Percentiles rank a stretch among this genome's conserved stretches.
These are phyloP conservation scores for Hydrocynus forskahlii DNA, from an alignment of 2,797 vertebrate species.

Conservation along the genomic window DNA sequence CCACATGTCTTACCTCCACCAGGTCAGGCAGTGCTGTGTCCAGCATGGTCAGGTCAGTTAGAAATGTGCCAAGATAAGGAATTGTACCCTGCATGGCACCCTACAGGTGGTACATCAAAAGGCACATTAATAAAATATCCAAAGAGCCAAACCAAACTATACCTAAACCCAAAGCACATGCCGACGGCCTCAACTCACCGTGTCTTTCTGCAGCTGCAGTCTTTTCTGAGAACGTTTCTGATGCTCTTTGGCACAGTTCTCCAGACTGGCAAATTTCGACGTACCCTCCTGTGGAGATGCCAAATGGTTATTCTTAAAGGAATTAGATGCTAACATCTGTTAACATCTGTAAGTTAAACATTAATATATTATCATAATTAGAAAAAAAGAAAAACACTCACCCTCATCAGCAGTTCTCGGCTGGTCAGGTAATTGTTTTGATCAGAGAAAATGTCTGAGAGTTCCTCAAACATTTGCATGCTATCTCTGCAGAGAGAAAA, in stretches of 20 bases:
- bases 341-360: neutral
- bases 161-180: neutral
- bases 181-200: conserved; percentile 73
- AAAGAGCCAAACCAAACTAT: neutral
- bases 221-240: conserved; percentile 92
- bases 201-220: conserved; percentile 90
- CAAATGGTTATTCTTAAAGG: neutral
- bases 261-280: conserved; percentile 93
- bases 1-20: conserved; percentile 79
- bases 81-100: conserved; percentile 95
- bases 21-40: conserved; percentile 91
- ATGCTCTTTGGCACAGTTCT: conserved; percentile 92
- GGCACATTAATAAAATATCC: neutral
- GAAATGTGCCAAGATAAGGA: conserved; percentile 92
- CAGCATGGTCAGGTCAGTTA: conserved; percentile 94
- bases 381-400: conserved; percentile 66
- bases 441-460: conserved; percentile 94
- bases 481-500: conserved; percentile 77
- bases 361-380: too few relatives aligned
- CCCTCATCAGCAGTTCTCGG: conserved; percentile 94
- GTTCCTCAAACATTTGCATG: conserved; percentile 91
- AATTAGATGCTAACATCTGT: neutral
- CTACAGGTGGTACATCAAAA: conserved; percentile 68
- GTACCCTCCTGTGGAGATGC: conserved; percentile 86
- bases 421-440: conserved; percentile 94